Percentiles rank a stretch among this genome's conserved stretches.
These are phyloP conservation scores for Porphyrio hochstetteri DNA, from an alignment of 2,113 vertebrate species.

Conservation along the genomic window DNA sequence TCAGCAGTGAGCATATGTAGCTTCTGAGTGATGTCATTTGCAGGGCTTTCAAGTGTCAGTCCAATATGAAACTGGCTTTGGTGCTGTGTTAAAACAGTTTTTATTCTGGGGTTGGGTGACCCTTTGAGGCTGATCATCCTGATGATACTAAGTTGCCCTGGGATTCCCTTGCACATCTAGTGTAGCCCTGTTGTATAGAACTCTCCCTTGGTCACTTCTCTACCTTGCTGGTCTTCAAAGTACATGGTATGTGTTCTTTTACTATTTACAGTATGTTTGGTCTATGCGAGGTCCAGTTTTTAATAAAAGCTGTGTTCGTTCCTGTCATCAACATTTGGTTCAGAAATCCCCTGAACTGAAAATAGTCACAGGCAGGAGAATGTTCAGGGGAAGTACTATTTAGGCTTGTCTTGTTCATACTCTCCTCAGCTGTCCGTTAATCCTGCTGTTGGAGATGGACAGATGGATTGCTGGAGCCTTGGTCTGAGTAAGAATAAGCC, in stretches of 20 bases:
- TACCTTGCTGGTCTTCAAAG: neutral
- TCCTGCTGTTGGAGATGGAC: neutral
- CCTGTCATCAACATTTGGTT: neutral
- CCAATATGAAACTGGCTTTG: neutral
- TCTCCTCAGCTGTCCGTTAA: neutral
- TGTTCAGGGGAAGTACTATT: neutral
- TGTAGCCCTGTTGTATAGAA: neutral
- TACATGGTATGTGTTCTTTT: neutral
- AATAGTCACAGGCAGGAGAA: neutral
- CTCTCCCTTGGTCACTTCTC: neutral
- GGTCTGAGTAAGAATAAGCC: neutral
- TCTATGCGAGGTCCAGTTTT: neutral
- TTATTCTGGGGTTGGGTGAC: neutral
- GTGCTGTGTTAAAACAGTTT: neutral
- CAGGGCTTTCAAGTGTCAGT: neutral
- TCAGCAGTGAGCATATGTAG: accelerated
- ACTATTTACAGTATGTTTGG: neutral
- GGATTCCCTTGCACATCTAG: neutral
- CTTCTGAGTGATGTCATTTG: neutral
- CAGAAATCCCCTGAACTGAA: neutral
- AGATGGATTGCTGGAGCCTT: neutral
- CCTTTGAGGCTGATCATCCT: accelerated
- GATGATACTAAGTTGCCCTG: neutral
- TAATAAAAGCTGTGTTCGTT: neutral
- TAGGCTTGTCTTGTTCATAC: neutral